Base-by-base conservation (phyloP, 2,797 vertebrate genomes). In the Tragopan temminckii region DNA sequence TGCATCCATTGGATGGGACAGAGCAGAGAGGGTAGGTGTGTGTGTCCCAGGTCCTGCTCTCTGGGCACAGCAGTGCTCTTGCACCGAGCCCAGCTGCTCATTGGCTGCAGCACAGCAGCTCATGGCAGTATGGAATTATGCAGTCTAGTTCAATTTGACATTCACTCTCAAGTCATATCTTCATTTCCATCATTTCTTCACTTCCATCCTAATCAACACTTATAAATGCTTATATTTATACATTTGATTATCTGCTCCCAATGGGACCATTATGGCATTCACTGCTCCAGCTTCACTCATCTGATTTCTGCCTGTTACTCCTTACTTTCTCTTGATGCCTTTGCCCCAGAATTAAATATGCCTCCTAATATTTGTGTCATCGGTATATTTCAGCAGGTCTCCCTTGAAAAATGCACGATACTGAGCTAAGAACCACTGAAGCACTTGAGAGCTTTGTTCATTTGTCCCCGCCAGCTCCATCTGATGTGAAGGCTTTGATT, bases 171-270 rank as follows among this genome's bases (percentile, higher is more conserved):
- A 90, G 50, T 68, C 52, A 7, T 53, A n/a, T 31, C 43, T 85
- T 78, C 31, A 43, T 9, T 35, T 46, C 67, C 59, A 70, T 55
- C 66, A 81, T 1, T 43, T 80, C 48, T 87, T 79, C 33, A 53
- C 50, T 70, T 80, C 27, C 58, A 57, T 23, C 55, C 55, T 86
- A 57, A 80, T 68, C 35, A 85, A 24, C 36, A 43, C 18, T 46
- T 31, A 38, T 50, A 40, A 45, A 85, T 13, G 62, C 46, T 84
- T 69, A 33, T 64, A 77, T 69, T 59, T 85, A 55, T 38, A 36
- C 31, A 66, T 78, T 81, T 84, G 85, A 94, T 93, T 87, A 76
- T 64, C 16, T 74, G 58, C 16, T 92, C 76, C 83, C 78, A 72
- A 63, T 74, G 71, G 58, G 36, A 81, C 11, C 16, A 18, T 42